These are phyloP conservation scores for Augiades crinisus DNA, from an alignment of 2,888 invertebrate species.

Conservation along the genomic window DNA sequence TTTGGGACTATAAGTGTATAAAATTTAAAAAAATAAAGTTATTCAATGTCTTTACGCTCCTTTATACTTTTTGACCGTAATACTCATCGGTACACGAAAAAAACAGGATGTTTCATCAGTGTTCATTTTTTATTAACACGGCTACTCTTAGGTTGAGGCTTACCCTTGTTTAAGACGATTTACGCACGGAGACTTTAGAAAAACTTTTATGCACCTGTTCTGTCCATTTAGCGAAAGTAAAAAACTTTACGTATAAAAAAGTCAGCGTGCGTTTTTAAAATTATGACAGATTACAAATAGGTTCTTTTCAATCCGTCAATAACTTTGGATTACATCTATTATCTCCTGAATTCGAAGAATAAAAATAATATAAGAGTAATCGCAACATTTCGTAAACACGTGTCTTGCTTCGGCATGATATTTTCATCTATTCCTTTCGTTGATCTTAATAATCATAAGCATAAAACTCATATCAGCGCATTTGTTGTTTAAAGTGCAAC, in stretches of 20 bases:
- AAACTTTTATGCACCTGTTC: slow-evolving; percentile 70
- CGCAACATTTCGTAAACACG: too few species aligned
- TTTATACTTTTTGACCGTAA: not conserved
- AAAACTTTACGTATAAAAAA: too few species aligned
- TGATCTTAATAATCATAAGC: too few species aligned
- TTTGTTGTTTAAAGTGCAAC: too few species aligned
- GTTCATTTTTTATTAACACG: slow-evolving; percentile 49
- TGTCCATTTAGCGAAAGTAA: slow-evolving; percentile 57
- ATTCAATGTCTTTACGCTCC: too few species aligned
- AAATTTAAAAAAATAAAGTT: too few species aligned
- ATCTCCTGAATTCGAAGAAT: not conserved
- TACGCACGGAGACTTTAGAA: slow-evolving; percentile 62
- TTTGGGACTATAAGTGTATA: too few species aligned
- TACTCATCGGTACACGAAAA: not conserved
- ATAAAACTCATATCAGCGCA: too few species aligned
- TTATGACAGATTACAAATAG: not conserved
- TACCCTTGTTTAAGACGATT: slow-evolving; percentile 69
- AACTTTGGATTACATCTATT: not conserved
- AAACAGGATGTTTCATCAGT: slow-evolving; percentile 3
- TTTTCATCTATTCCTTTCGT: too few species aligned
- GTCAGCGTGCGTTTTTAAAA: too few species aligned
- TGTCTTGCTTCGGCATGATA: too few species aligned
- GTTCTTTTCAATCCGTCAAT: not conserved
- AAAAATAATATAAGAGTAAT: too few species aligned
- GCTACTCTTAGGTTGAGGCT: slow-evolving; percentile 62